Evolutionary conservation across 2,113 vertebrate genomes (phyloP), one percentile per base, ranked within the genome.

Genomic region (Malurus elegans): DNA sequence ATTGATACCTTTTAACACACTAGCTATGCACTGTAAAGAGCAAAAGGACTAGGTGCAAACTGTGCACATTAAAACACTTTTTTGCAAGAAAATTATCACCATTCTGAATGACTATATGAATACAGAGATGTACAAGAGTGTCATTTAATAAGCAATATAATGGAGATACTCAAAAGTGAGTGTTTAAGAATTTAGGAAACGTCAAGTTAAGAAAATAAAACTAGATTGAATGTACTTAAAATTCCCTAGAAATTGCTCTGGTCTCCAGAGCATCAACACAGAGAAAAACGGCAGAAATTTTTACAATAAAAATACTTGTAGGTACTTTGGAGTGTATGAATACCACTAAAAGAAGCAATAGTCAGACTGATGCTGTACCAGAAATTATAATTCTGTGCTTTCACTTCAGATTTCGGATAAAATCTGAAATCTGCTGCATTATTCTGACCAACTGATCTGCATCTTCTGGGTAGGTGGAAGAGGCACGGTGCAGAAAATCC

Each of bases 401-500:
- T 67, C 28, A 13, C 61, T 81, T 65, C 32, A 48, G 26, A 60
- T 76, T 67, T 64, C 21, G 6, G 25, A 70, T 18, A 47, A 74
- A 69, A 47, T 56, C 86, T 62, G 60, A 51, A 81, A 62, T 24
- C 13, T 38, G 6, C 14, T 25, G 29, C 23, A 28, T 73, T 64
- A 42, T 66, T 90, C 47, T 85, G 24, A 48, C n/a, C 56, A 66
- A 69, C 12, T 6, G 18, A 71, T 75, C n/a, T 48, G 20, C 24
- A 74, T 0, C 29, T 81, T 38, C 38, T 56, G 29, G 14, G 14
- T 23, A 20, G 57, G 28, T 40, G 42, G 31, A 79, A 88, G 34
- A 65, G 42, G n/a, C 25, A 24, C 0, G 0, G 23, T 13, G 34
- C 24, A 53, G 67, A 73, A 73, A 53, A 83, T 32, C 16, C 51